Percentiles rank a stretch among this genome's conserved stretches.
Conservation (phyloP, 2,113 vertebrate genomes). For the Pomatorhinus ruficollis region DNA sequence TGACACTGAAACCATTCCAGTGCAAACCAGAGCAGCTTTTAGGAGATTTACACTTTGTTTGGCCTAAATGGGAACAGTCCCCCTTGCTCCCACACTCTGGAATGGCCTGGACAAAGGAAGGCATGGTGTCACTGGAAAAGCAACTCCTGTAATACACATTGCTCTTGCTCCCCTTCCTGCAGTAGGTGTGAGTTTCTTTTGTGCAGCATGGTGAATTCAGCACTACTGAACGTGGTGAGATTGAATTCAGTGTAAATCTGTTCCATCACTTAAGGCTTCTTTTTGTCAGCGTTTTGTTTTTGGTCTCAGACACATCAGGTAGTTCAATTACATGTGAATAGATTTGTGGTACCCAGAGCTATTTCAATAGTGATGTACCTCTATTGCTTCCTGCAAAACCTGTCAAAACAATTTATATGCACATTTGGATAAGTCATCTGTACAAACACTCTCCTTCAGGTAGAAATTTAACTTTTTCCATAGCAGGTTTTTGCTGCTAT, state of each 20-base stretch:
- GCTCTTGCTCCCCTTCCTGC: fast-evolving
- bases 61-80: background rate
- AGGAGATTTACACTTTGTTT: background rate
- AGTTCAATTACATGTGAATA: slow-evolving; percentile 26
- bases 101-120: background rate
- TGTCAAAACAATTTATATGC: slow-evolving; percentile 44
- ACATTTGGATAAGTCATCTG: slow-evolving; percentile 38
- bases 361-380: slow-evolving; percentile 9
- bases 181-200: background rate
- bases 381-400: slow-evolving; percentile 47
- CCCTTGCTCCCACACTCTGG: background rate
- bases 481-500: slow-evolving; percentile 30
- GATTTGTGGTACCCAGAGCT: background rate
- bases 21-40: background rate
- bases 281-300: background rate
- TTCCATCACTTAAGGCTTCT: background rate
- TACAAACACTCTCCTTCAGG: slow-evolving; percentile 31
- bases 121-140: fast-evolving
- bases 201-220: background rate
- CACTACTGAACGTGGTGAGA: background rate
- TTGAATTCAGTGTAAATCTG: background rate
- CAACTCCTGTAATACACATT: background rate
- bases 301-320: background rate
- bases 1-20: background rate
- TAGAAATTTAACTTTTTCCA: slow-evolving; percentile 49